phyloP scores from a whole-genome alignment of 2,797 vertebrate genomes.

The Pangasius djambal region DNA sequence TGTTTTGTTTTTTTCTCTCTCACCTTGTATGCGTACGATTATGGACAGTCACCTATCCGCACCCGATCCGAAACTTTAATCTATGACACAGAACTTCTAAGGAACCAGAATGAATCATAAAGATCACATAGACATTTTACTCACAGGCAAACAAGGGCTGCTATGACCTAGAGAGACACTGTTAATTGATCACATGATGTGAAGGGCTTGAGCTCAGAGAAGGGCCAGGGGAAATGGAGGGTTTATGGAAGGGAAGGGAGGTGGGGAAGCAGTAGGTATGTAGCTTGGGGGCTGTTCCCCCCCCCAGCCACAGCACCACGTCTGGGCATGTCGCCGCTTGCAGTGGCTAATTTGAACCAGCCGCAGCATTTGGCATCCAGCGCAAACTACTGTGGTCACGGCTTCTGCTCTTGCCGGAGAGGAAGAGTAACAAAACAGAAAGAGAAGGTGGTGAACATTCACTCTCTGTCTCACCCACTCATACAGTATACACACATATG shows the following conservation, averaged over 20 bases:
- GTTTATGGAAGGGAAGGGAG: conserved; percentile 25
- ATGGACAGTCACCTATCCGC: conserved; percentile 70
- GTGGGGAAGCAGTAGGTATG: conserved; percentile 69
- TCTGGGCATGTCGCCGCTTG: conserved; percentile 76
- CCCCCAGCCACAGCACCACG: conserved; percentile 67
- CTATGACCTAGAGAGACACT: neutral
- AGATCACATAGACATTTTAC: neutral
- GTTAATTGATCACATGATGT: neutral
- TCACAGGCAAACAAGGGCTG: neutral
- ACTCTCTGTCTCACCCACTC: neutral
- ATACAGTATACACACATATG: conserved; percentile 7
- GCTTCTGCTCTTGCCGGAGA: conserved; percentile 70
- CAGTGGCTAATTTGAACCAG: conserved; percentile 79
- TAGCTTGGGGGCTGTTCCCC: conserved; percentile 58
- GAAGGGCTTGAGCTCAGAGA: conserved; percentile 45
- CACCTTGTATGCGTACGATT: conserved; percentile 54
- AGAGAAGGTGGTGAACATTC: conserved; percentile 11
- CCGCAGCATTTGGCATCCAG: conserved; percentile 74
- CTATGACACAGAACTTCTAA: conserved; percentile 46
- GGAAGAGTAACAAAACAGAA: conserved; percentile 28
- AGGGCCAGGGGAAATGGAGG: conserved; percentile 22
- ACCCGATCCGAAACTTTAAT: conserved; percentile 58
- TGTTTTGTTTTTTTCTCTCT: conserved; percentile 65
- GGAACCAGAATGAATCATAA: conserved; percentile 40
- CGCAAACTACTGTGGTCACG: conserved; percentile 72